Evolutionary conservation across 1,140 invertebrate species (phyloP).

Genomic region (Zaprionus africanus): DNA sequence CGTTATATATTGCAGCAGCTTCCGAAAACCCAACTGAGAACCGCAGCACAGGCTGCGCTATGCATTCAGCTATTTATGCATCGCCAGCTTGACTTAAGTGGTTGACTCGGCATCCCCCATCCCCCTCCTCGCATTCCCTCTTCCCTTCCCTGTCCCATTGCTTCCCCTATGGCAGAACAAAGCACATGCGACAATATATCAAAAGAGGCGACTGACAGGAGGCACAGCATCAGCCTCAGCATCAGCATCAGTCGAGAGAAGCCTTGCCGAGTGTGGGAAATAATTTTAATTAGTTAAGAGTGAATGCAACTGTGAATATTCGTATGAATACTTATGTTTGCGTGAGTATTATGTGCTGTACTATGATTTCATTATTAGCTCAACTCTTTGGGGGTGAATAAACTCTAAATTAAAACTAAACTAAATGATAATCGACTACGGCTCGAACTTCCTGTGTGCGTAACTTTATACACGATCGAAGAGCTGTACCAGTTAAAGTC

Average conservation of each 20-base stretch:
- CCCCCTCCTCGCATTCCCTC: too few species aligned
- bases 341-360: not conserved
- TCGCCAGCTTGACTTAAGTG: conserved; percentile 48
- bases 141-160: not conserved
- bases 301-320: not conserved
- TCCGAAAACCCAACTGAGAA: conserved; percentile 2
- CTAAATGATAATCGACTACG: conserved; percentile 26
- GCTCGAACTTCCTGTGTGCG: conserved; percentile 37
- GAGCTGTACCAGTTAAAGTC: not conserved
- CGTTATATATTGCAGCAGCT: not conserved
- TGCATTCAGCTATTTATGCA: conserved; percentile 7
- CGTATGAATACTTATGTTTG: not conserved
- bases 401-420: conserved; percentile 11
- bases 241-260: not conserved
- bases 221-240: not conserved
- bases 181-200: conserved; percentile 57
- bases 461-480: conserved; percentile 19
- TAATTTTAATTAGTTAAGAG: conserved; percentile 49
- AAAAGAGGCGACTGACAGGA: conserved; percentile 26
- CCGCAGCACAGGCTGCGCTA: conserved; percentile 2
- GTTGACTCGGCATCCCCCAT: conserved; percentile 12
- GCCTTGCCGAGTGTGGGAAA: conserved; percentile 45
- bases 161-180: conserved; percentile 17
- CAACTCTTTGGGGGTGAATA: not conserved
- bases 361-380: not conserved